phyloP scores from a whole-genome alignment of 2,797 vertebrate species.

The Pipistrellus pipistrellus region DNA sequence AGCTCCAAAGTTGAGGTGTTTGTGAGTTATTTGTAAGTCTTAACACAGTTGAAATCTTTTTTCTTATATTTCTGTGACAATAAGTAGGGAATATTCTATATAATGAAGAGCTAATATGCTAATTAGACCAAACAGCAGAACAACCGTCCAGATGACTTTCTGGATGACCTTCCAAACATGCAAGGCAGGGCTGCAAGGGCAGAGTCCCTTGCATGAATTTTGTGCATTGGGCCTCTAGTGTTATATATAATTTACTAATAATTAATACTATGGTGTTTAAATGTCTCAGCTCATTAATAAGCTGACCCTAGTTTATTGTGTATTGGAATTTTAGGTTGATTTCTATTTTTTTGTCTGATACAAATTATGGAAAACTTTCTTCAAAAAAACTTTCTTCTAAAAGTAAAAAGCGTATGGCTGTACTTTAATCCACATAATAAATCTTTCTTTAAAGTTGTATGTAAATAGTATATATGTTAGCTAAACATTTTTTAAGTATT shows the following conservation, averaged over 20 bases:
- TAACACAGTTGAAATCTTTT: neutral
- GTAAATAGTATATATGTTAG: neutral
- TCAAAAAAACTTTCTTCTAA: constrained; percentile 6
- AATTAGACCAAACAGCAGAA: too few relatives aligned
- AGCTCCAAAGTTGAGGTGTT: constrained; percentile 6
- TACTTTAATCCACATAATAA: neutral
- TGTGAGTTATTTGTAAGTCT: constrained; percentile 4
- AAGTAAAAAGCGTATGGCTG: neutral
- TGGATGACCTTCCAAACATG: too few relatives aligned
- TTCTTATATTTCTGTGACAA: neutral
- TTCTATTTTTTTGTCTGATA: constrained; percentile 31
- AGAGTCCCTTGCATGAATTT: too few relatives aligned
- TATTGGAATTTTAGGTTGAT: constrained; percentile 33
- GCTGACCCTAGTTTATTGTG: neutral
- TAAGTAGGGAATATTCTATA: constrained; percentile 24
- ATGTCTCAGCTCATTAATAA: constrained; percentile 2
- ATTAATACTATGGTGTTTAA: constrained; percentile 38
- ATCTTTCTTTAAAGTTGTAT: constrained; percentile 39
- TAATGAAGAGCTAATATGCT: too few relatives aligned
- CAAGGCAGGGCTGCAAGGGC: too few relatives aligned
- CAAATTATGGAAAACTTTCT: constrained; percentile 25
- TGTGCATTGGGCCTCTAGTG: too few relatives aligned
- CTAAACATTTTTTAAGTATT: constrained; percentile 19
- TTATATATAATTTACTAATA: neutral
- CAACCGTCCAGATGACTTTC: too few relatives aligned